Evolutionary conservation across 2,888 invertebrate species (phyloP).

Genomic region (Rhingia campestris): DNA sequence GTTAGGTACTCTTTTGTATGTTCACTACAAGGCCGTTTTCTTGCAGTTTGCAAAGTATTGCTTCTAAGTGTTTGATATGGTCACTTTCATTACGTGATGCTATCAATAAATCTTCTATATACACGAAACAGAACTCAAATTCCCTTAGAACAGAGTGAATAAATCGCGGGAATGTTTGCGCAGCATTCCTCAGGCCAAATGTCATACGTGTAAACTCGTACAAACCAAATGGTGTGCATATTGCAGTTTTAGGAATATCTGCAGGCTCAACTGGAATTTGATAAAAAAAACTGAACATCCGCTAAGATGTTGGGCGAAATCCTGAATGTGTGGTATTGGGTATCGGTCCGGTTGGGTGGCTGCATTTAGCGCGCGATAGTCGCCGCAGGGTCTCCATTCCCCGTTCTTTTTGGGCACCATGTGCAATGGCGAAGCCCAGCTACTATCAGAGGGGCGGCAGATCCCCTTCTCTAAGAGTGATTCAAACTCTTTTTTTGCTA

Average conservation of each 20-base stretch:
- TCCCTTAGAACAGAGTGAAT: constrained; percentile 59
- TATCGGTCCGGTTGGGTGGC: constrained; percentile 43
- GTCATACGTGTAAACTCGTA: constrained; percentile 58
- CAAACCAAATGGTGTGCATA: constrained; percentile 66
- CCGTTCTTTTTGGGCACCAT: constrained; percentile 11
- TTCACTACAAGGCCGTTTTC: constrained; percentile 75
- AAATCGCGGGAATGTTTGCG: constrained; percentile 59
- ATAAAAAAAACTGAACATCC: constrained; percentile 60
- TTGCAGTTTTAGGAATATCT: constrained; percentile 64
- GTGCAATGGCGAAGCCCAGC: constrained; percentile 34
- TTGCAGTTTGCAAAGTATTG: constrained; percentile 71
- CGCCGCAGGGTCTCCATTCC: constrained; percentile 4
- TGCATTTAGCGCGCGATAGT: constrained; percentile 18
- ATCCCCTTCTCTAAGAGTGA: too few species aligned
- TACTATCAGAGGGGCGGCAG: constrained; percentile 64
- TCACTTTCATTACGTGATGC: constrained; percentile 72
- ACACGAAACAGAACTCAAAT: constrained; percentile 68
- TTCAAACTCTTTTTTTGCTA: constrained; percentile 65
- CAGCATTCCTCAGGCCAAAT: constrained; percentile 64
- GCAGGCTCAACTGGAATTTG: constrained; percentile 60
- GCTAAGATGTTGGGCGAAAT: constrained; percentile 45
- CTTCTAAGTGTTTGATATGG: constrained; percentile 71
- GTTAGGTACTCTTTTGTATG: constrained; percentile 60
- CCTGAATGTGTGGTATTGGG: constrained; percentile 56
- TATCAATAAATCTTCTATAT: constrained; percentile 77